Evolutionary conservation across 2,888 invertebrate genomes (phyloP), one percentile per base, ranked within the genome.

Genomic region (Dermolepida albohirtum): DNA sequence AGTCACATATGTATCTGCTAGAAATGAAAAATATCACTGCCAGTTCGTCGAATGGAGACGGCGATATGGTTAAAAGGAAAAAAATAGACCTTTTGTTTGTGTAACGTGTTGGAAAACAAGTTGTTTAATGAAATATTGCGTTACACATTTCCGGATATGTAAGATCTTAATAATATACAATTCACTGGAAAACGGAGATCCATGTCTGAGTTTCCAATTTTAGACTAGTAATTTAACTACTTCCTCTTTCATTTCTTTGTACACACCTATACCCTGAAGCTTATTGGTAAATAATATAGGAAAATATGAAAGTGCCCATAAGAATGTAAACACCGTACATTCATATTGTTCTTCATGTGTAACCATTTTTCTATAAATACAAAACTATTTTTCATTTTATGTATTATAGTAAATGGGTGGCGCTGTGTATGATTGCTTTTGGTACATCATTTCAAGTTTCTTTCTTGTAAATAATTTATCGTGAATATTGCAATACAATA

Each of bases 121-220:
- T 66, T 66, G 66, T 66, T 66, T 66, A 57, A 50, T 57, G 57
- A 66, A 66, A 66, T 66, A 66, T 66, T 66, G 40, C 66, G 57
- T 66, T 66, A 55, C 66, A 27, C 40, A 66, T 49, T 66, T 66
- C 66, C 66, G 55, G 55, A 66, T 49, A 66, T 49, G 40, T 49
- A 41, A 54, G 57, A 22, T 29, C 55, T 57, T 40, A 57, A 66
- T 59, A 59, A 55, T 29, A 55, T 55, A 55, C 40, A 41, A 44
- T 59, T 59, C 59, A 14, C 12, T 44, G 27, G 59, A 44, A 59
- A 59, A 27, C 7, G 44, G 59, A 47, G 43, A 44, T 59, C 44
- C 44, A 39, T 40, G 44, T 5, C 43, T 12, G 14, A 2, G 34
- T 12, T 43, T 59, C 44, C 59, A 59, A 59, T 59, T 59, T 59